A percentile compares a stretch with the other conserved stretches of the same genome.
phyloP scores from a whole-genome alignment of 2,797 vertebrate species.

The Melanotaenia boesemani region DNA sequence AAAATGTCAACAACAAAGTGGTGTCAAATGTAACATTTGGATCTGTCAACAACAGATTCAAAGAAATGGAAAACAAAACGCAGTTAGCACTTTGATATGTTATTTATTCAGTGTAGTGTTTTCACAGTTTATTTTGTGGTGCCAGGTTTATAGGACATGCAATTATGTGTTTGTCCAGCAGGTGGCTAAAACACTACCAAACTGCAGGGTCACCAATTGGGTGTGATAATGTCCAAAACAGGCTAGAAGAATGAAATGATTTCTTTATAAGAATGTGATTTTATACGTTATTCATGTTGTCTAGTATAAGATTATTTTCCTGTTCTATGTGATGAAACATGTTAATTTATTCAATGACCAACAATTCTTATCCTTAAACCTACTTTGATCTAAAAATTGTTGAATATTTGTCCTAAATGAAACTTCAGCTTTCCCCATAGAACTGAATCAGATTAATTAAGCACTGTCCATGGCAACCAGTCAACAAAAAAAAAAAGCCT shows the following conservation, averaged over 20 bases:
- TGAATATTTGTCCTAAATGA: constrained; percentile 7
- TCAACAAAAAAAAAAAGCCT: constrained; percentile 66
- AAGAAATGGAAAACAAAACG: neutral
- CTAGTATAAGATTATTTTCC: neutral
- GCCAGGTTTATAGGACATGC: neutral
- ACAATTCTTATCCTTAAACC: neutral
- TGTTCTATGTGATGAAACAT: neutral
- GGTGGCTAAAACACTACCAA: constrained; percentile 55
- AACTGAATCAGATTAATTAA: constrained; percentile 38
- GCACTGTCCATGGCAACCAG: constrained; percentile 50
- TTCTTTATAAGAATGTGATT: neutral
- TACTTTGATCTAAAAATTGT: neutral
- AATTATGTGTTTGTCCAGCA: constrained; percentile 62
- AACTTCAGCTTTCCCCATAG: constrained; percentile 12
- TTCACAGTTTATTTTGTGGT: neutral
- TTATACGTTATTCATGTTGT: neutral
- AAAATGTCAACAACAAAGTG: neutral
- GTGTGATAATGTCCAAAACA: constrained; percentile 12
- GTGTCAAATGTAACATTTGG: neutral
- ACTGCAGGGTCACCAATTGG: constrained; percentile 15
- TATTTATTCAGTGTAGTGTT: no score
- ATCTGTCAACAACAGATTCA: neutral
- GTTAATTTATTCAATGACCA: neutral
- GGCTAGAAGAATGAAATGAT: constrained; percentile 13
- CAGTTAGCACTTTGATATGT: neutral